Evolutionary conservation across 2,888 invertebrate genomes (phyloP), one percentile per base, ranked within the genome.

Genomic region (Harpagoxenus sublaevis): DNA sequence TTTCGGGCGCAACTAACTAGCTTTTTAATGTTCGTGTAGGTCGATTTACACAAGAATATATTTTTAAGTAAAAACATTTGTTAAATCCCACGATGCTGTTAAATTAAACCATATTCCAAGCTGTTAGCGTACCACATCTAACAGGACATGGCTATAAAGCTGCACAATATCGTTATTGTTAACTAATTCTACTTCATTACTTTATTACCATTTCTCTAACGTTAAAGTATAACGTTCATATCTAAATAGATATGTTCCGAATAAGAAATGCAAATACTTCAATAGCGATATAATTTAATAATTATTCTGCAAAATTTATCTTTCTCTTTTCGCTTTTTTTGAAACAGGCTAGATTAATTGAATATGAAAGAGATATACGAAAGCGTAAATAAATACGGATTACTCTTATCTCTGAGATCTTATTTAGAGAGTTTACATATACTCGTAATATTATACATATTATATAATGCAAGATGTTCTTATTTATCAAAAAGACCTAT

Each of bases 111-210:
- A 91, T 94, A 86, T 90, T 91, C 93, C 93, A 83, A 90, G 68
- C 63, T 92, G 92, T 93, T 94, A 93, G 93, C 93, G 68, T 89
- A 63, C 84, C 86, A 87, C 66, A 90, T 93, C 94, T 94, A 94
- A 93, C 94, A 91, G 92, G 93, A 93, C 88, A 92, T 93, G 93
- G 87, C 84, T 83, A 83, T 79, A 70, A 79, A 55, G 71, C 57
- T 70, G 9, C 73, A 66, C 9, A 83, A 65, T 65, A 77, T 42
- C n/a, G 4, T 83, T 84, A 83, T 48, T 63, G n/a, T 53, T 77
- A 55, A 51, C 42, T 68, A 75, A 35, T 39, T 57, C 42, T 57
- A 53, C 23, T 45, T 79, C 8, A 39, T 60, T 65, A 65, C 2
- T 4, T 39, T 42, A 53, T 53, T 53, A 68, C 53, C n/a, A 71